Base-by-base conservation (phyloP, 35 echinoderm and acorn worm genomes). In the Acanthaster planci region DNA sequence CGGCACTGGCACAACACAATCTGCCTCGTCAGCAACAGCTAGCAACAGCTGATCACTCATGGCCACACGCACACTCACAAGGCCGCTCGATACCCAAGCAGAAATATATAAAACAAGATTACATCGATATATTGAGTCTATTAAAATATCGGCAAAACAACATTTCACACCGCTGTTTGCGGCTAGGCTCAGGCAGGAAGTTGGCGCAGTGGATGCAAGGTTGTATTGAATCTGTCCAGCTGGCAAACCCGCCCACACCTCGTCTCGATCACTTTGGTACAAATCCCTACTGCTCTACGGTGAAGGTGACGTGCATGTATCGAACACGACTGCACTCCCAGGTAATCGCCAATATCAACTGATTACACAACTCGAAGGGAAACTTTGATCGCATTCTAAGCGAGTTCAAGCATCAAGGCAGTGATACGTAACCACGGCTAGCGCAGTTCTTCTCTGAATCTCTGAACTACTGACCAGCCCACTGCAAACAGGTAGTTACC, bases 51-150 rank as follows among this genome's bases (percentile, higher is more conserved):
- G 64, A 72, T 67, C 8, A 22, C n/a, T n/a, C 42, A 47, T 47
- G 42, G 42, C 42, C 42, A 12, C 42, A 47, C 42, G 23, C 64
- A 30, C 1, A 56, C 10, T 26, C 56, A 34, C 64, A 30, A 72
- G 64, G 64, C 14, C 64, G 34, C n/a, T 0, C 64, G 30, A 34
- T 72, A 34, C 64, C 9, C 26, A 72, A 72, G 64, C 64, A 72
- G 30, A 29, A 30, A 72, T 4, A 21, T 31, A 72, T 31, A 34
- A 30, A 30, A 30, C 1, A 36, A 72, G 34, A 72, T 21, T 26
- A 72, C 34, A 72, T 72, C 26, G 64, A 72, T 72, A 72, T 72
- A 72, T 72, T 72, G 64, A 72, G 29, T 72, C 64, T 34, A 72
- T 34, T 47, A 47, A 72, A 72, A 72, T 47, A 47, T 34, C 30